phyloP scores from a whole-genome alignment of 1,140 invertebrate species.

The Drosophila ercepeae region DNA sequence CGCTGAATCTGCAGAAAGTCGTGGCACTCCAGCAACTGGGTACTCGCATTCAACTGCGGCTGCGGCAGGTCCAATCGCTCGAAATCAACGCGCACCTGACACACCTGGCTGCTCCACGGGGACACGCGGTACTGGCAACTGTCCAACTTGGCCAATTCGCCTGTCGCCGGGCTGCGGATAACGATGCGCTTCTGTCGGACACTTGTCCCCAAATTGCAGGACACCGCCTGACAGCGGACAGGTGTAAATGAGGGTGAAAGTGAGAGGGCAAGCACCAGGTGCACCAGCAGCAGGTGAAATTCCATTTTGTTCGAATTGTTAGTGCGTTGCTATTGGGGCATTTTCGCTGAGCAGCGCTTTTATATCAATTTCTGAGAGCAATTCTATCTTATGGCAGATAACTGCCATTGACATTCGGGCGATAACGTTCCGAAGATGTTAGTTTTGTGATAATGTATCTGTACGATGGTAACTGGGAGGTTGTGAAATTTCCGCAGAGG shows the following conservation, averaged over 20 bases:
- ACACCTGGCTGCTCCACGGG: conserved; percentile 66
- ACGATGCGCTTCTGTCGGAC: conserved; percentile 64
- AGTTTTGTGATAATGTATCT: conserved; percentile 31
- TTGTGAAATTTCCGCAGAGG: conserved; percentile 17
- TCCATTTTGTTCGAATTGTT: conserved; percentile 39
- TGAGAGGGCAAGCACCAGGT: neutral
- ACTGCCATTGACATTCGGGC: conserved; percentile 63
- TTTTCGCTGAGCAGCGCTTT: conserved; percentile 38
- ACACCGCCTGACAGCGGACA: conserved; percentile 41
- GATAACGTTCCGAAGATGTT: conserved; percentile 39
- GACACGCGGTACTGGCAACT: conserved; percentile 66
- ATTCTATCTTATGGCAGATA: conserved; percentile 36
- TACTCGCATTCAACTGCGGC: conserved; percentile 59
- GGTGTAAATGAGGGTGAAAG: conserved; percentile 7
- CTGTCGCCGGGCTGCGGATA: conserved; percentile 44
- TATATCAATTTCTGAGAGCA: conserved; percentile 45
- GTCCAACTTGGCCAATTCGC: conserved; percentile 53
- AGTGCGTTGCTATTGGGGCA: conserved; percentile 49
- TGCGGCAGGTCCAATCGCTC: conserved; percentile 68
- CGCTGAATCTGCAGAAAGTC: conserved; percentile 73
- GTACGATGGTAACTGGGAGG: neutral
- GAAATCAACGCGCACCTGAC: conserved; percentile 73
- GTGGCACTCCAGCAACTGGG: conserved; percentile 46
- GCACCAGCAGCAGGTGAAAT: conserved; percentile 19
- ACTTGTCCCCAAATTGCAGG: conserved; percentile 47